Evolutionary conservation across 2,113 vertebrate genomes (phyloP).

Genomic region (Petrocephalus microphthalmus): DNA sequence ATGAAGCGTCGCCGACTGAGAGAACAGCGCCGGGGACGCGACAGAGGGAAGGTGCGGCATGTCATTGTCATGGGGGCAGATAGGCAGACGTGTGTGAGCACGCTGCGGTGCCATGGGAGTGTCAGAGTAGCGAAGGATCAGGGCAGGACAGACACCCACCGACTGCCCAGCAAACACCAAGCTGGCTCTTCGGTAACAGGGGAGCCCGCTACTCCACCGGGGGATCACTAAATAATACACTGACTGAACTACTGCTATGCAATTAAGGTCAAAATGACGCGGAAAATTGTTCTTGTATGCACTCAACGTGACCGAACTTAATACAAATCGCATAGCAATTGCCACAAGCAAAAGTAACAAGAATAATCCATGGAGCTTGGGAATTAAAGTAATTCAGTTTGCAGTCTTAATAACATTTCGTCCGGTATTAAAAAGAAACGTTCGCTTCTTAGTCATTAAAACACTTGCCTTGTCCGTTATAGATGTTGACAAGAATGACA

Average conservation of each 20-base stretch:
- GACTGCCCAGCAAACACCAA: neutral
- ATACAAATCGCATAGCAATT: neutral
- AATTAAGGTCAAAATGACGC: neutral
- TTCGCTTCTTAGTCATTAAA: neutral
- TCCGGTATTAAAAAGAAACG: neutral
- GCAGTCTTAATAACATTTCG: neutral
- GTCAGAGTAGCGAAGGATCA: neutral
- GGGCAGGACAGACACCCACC: neutral
- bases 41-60: neutral
- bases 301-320: neutral
- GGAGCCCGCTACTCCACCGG: neutral
- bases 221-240: neutral
- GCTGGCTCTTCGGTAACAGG: neutral
- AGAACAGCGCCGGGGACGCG: neutral
- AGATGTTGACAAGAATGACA: neutral
- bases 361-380: neutral
- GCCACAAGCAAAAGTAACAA: neutral
- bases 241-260: neutral
- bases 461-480: neutral
- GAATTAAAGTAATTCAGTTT: neutral
- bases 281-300: neutral
- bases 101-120: neutral
- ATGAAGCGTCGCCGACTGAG: neutral
- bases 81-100: neutral
- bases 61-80: neutral